A percentile compares a stretch with the other conserved stretches of the same genome.
Evolutionary conservation across 2,113 vertebrate genomes (phyloP).

Genomic region (Antennarius striatus): DNA sequence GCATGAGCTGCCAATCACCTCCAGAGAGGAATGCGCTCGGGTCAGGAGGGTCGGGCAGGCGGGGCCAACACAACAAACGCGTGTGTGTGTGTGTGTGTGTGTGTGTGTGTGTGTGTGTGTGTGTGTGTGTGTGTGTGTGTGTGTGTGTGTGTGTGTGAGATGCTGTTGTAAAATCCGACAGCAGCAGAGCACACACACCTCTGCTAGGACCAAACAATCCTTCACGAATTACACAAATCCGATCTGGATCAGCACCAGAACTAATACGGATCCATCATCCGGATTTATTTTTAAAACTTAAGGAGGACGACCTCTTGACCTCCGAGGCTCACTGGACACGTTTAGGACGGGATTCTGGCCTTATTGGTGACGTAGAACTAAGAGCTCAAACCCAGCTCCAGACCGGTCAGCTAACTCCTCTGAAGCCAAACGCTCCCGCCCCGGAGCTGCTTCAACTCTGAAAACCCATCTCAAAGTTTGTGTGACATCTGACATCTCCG

Average conservation of each 20-base stretch:
- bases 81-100: conserved; percentile 33
- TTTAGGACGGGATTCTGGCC: too few relatives aligned
- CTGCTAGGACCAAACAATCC: too few relatives aligned
- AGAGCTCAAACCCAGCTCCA: conserved; percentile 16
- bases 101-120: conserved; percentile 14
- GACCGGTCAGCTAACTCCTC: conserved; percentile 16
- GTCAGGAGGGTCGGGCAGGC: conserved; percentile 80
- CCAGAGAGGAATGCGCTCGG: conserved; percentile 81
- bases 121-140: conserved; percentile 11
- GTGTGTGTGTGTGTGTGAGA: conserved; percentile 11
- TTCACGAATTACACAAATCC: too few relatives aligned
- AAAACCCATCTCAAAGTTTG: conserved; percentile 57
- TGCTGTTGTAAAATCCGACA: conserved; percentile 38
- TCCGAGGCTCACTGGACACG: too few relatives aligned
- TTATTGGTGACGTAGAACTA: too few relatives aligned
- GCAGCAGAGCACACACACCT: conserved; percentile 3
- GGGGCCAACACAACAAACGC: conserved; percentile 77
- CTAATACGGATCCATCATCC: too few relatives aligned
- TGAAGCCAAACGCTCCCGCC: conserved; percentile 44
- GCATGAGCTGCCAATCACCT: conserved; percentile 86
- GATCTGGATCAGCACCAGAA: too few relatives aligned
- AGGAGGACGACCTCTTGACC: too few relatives aligned
- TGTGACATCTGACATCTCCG: conserved; percentile 56
- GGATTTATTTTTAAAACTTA: too few relatives aligned
- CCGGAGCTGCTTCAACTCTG: conserved; percentile 35